A percentile compares a stretch with the other conserved stretches of the same genome.
Evolutionary conservation across 53 echinoderm and acorn worm species (phyloP).

Genomic region (Paracentrotus lividus): DNA sequence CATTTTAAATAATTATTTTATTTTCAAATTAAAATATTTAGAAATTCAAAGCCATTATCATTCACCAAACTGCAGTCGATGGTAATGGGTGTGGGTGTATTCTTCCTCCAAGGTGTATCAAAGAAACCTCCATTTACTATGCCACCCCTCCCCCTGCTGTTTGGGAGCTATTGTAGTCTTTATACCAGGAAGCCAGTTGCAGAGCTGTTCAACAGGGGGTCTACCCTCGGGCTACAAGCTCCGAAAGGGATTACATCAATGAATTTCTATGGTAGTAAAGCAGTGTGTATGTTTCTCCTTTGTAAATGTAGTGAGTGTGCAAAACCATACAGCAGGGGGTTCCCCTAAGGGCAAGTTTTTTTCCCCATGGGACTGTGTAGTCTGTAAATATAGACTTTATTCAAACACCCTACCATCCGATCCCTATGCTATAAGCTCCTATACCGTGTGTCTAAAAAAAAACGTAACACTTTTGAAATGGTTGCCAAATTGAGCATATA

Average conservation of each 20-base stretch:
- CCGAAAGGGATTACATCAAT: constrained; percentile 13
- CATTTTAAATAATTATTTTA: too few species aligned
- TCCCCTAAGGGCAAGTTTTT: background rate
- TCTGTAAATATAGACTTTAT: background rate
- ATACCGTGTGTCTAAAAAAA: too few species aligned
- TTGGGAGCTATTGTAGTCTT: background rate
- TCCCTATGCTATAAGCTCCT: too few species aligned
- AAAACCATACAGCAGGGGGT: constrained; percentile 18
- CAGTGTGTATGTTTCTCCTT: background rate
- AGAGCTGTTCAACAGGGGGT: constrained; percentile 57
- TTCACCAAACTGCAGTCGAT: too few species aligned
- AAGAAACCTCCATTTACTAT: background rate
- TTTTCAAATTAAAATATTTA: too few species aligned
- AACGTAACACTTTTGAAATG: too few species aligned
- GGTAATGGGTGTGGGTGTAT: too few species aligned
- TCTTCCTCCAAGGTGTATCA: too few species aligned
- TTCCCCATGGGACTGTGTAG: background rate
- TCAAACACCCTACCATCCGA: background rate
- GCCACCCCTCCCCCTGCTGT: constrained; percentile 5
- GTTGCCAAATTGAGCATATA: too few species aligned
- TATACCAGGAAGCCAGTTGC: constrained; percentile 18
- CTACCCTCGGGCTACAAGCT: background rate
- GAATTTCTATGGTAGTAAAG: background rate
- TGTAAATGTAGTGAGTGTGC: background rate
- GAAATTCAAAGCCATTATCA: too few species aligned